Percentiles rank a stretch among this genome's conserved stretches.
phyloP scores from a whole-genome alignment of 2,797 vertebrate species.

The Florisuga fusca region DNA sequence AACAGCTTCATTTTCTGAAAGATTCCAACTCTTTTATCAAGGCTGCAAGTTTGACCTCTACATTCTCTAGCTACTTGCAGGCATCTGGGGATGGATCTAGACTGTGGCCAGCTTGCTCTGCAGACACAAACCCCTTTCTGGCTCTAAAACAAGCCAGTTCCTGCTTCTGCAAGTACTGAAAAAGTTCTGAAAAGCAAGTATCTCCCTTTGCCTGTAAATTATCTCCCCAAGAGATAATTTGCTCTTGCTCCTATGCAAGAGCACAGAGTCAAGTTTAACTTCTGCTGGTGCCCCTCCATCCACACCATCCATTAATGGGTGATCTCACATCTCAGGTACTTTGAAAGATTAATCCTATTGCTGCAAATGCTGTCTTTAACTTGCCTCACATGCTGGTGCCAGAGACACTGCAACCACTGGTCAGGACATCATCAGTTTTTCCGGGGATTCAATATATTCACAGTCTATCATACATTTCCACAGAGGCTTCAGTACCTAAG shows the following conservation, averaged over 20 bases:
- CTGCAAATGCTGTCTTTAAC: background rate
- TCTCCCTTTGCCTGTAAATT: background rate
- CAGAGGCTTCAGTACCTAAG: background rate
- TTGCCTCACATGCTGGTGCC: background rate
- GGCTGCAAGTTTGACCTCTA: background rate
- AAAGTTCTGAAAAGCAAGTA: background rate
- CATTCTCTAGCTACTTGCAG: background rate
- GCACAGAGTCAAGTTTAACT: rapidly evolving
- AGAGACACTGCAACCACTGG: background rate
- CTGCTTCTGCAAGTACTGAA: too few species aligned
- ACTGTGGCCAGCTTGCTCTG: background rate
- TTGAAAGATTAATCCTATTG: background rate
- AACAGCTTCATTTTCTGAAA: background rate
- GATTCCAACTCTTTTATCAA: slow-evolving; percentile 13
- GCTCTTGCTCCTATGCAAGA: too few species aligned
- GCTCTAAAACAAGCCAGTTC: background rate
- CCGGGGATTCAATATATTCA: background rate
- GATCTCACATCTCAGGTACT: background rate
- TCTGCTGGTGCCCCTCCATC: background rate
- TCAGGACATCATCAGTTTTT: background rate
- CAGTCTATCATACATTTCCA: background rate
- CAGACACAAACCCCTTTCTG: background rate
- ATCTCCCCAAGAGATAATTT: background rate
- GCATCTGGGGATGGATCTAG: background rate
- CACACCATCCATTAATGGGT: background rate